Percentiles rank a stretch among this genome's conserved stretches.
These are phyloP conservation scores for Carduelis carduelis DNA, from an alignment of 2,797 vertebrate species.

Conservation along the genomic window DNA sequence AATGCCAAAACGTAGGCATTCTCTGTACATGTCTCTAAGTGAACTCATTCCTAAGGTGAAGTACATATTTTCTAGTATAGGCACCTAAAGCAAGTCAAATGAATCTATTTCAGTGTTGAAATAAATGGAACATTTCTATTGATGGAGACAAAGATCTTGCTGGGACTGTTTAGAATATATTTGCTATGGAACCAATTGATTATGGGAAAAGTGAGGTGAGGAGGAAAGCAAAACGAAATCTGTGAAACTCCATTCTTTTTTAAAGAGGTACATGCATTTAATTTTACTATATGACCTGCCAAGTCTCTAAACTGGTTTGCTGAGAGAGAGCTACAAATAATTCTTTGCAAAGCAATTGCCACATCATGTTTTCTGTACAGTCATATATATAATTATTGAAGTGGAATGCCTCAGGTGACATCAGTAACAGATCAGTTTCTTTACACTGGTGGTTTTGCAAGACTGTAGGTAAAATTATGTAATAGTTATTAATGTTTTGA, in stretches of 20 bases:
- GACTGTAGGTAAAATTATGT: background rate
- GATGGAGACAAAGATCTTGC: background rate
- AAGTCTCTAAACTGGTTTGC: background rate
- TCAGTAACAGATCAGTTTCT: background rate
- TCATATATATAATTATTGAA: background rate
- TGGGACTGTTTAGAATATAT: background rate
- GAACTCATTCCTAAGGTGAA: background rate
- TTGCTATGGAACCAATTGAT: background rate
- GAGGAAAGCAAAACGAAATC: background rate
- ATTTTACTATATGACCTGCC: background rate
- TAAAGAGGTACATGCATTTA: background rate
- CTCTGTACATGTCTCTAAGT: background rate
- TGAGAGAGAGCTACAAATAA: background rate
- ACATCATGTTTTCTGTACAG: background rate
- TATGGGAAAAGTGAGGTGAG: background rate
- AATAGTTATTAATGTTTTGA: conserved; percentile 5
- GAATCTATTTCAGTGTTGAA: background rate
- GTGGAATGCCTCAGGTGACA: background rate
- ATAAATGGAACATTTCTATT: background rate
- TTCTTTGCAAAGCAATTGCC: background rate
- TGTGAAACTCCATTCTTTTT: background rate
- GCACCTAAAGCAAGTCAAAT: background rate
- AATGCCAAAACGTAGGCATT: background rate
- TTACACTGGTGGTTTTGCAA: background rate
- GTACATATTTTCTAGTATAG: background rate